These are phyloP conservation scores for Argentina silus DNA, from an alignment of 2,797 vertebrate genomes.

Conservation along the genomic window DNA sequence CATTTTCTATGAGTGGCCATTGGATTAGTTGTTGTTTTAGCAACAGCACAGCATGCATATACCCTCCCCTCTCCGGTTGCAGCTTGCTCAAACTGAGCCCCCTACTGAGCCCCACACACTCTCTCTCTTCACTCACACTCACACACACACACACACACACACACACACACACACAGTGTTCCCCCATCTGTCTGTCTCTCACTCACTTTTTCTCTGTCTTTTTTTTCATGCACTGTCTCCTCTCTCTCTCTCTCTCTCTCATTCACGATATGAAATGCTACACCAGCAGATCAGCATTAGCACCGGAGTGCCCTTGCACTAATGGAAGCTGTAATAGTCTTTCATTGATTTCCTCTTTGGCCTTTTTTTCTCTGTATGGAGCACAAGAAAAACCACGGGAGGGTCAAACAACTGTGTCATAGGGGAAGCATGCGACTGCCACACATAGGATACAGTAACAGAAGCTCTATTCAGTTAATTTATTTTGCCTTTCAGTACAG, in stretches of 20 bases:
- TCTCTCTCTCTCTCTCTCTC: conserved; percentile 25
- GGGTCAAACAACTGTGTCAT: not conserved
- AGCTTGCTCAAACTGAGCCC: conserved; percentile 5
- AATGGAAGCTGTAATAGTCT: conserved; percentile 62
- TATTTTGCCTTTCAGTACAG: not conserved
- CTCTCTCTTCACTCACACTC: conserved; percentile 17
- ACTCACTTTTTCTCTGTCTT: conserved; percentile 1
- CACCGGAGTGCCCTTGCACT: conserved; percentile 43
- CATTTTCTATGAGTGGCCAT: conserved; percentile 1
- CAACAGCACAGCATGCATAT: conserved; percentile 20
- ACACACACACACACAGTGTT: not conserved
- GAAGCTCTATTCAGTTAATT: not conserved
- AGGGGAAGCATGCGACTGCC: not conserved
- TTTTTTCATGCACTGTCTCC: not conserved
- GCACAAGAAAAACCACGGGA: conserved; percentile 9
- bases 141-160: conserved; percentile 1
- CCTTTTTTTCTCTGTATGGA: conserved; percentile 17
- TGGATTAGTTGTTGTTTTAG: conserved; percentile 34
- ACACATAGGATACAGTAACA: not conserved
- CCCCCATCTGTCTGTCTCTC: not conserved
- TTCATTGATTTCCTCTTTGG: conserved; percentile 62
- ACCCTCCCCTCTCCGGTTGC: conserved; percentile 10
- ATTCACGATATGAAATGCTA: conserved; percentile 52
- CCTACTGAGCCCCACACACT: not conserved
- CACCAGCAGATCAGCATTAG: conserved; percentile 39